Base-by-base conservation (phyloP, 2,113 vertebrate species). In the Mastomys natalensis region DNA sequence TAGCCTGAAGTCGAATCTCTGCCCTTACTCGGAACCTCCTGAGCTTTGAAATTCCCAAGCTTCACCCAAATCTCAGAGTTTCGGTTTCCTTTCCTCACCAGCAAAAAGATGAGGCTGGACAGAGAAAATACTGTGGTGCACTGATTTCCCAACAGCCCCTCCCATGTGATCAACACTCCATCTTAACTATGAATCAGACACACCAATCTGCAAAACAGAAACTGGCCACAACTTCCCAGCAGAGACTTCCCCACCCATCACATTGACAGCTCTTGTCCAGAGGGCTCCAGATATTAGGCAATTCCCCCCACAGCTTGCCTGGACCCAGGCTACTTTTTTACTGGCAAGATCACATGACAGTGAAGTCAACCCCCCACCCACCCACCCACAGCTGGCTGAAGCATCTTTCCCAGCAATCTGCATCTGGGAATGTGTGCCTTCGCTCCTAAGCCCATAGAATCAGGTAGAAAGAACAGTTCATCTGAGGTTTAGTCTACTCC, bases 381-480 rank as follows among this genome's bases (percentile, higher is more conserved):
- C n/a, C n/a, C n/a, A n/a, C 43, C 53, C 17, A 62, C 74, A 93
- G 88, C 45, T 7, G 22, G 58, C 84, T 53, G 74, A 93, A 70
- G 80, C 87, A 62, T 73, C 70, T 76, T 40, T 90, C 45, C 82
- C 93, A 26, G 73, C 43, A 92, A 93, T 94, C 95, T 95, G 77
- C 92, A 97, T 95, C 88, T 95, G 90, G 34, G 66, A 51, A 70
- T 94, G 93, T 88, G 95, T 95, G 80, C 94, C 95, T 90, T 76
- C 81, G 70, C 97, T 95, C 88, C 89, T 96, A 89, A 88, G 73
- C 53, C 68, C 86, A 84, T 58, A 64, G 2, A n/a, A 45, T 95
- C 97, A 96, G 95, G 53, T 26, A 92, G 95, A 97, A 96, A 66
- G 19, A 98, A 95, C 91, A 91, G 93, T 92, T 74, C 13, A 5